These are phyloP conservation scores for Plestiodon gilberti DNA, from an alignment of 2,113 vertebrate genomes.

Conservation along the genomic window DNA sequence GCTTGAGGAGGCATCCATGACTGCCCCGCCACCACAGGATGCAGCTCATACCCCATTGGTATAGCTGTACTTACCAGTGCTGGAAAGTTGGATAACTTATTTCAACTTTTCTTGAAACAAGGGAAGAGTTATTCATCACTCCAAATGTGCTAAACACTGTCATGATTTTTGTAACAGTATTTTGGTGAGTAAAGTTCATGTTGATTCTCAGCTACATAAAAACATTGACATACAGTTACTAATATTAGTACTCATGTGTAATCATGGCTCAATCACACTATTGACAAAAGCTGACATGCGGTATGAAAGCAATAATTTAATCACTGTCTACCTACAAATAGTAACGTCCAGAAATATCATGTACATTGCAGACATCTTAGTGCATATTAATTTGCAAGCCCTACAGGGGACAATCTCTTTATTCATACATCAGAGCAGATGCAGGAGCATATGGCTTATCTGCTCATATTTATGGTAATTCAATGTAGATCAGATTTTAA, in stretches of 20 bases:
- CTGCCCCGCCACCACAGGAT: too few species aligned
- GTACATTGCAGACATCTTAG: constrained; percentile 70
- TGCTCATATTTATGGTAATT: constrained; percentile 86
- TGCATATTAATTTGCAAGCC: constrained; percentile 77
- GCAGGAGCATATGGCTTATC: constrained; percentile 80
- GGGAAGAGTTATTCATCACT: background rate
- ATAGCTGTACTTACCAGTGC: too few species aligned
- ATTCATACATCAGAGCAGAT: constrained; percentile 82
- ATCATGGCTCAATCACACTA: constrained; percentile 43
- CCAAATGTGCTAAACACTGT: background rate
- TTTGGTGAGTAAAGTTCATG: constrained; percentile 1
- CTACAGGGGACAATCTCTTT: constrained; percentile 80
- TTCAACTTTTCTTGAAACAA: background rate
- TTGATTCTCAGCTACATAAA: background rate
- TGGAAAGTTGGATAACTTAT: too few species aligned
- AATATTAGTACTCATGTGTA: constrained; percentile 24
- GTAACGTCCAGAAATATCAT: constrained; percentile 65
- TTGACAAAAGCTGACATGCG: constrained; percentile 40
- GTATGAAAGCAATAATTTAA: constrained; percentile 41
- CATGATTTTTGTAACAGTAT: background rate
- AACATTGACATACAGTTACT: background rate
- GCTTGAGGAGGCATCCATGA: too few species aligned
- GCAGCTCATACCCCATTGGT: too few species aligned
- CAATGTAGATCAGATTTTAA: constrained; percentile 85
- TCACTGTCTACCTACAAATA: constrained; percentile 59